Percentiles rank a stretch among this genome's conserved stretches.
Conservation (phyloP, 2,113 vertebrate genomes). For the Cricetomys ansorgei region DNA sequence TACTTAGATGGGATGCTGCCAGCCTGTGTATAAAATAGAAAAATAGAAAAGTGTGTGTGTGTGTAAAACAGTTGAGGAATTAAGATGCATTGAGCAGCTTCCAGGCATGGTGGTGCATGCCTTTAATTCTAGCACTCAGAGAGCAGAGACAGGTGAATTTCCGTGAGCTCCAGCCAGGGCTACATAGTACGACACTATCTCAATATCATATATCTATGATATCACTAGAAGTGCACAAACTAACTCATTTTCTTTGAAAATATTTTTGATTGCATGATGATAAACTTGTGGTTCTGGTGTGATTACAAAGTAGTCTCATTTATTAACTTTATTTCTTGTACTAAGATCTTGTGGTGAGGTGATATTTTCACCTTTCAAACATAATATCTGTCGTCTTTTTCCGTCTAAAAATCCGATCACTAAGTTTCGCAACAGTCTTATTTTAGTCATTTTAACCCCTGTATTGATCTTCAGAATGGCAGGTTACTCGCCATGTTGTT, state of each 20-base stretch:
- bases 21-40: neutral
- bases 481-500: slow-evolving; percentile 14
- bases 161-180: neutral
- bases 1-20: slow-evolving; percentile 4
- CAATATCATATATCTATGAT: neutral
- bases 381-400: neutral
- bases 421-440: neutral
- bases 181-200: neutral
- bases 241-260: slow-evolving; percentile 20
- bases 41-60: neutral
- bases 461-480: neutral
- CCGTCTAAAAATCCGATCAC: neutral
- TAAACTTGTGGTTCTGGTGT: neutral
- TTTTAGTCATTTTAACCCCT: slow-evolving; percentile 24
- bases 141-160: neutral
- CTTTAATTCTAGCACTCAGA: neutral
- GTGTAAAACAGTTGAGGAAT: neutral
- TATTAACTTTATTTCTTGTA: neutral
- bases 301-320: slow-evolving; percentile 5
- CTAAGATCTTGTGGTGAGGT: neutral
- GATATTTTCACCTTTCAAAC: slow-evolving; percentile 37
- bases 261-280: slow-evolving; percentile 22
- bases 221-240: neutral
- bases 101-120: neutral
- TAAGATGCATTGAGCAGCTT: neutral